A percentile compares a stretch with the other conserved stretches of the same genome.
These are phyloP conservation scores for Microchrysa polita DNA, from an alignment of 2,888 invertebrate species.

Conservation along the genomic window DNA sequence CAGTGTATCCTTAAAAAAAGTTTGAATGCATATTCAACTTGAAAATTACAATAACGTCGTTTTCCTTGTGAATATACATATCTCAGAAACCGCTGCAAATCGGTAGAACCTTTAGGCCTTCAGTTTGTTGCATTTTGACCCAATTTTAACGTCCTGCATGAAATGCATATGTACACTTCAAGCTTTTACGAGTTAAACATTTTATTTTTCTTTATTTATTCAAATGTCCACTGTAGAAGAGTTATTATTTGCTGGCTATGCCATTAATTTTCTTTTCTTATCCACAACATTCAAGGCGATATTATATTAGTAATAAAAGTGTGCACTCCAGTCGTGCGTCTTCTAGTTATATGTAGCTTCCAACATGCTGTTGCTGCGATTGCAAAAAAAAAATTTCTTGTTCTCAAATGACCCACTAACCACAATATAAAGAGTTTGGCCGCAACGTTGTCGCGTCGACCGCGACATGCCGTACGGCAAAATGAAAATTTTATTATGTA, in stretches of 20 bases:
- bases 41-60: too few relatives aligned
- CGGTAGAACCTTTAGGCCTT: too few relatives aligned
- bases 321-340: too few relatives aligned
- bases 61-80: too few relatives aligned
- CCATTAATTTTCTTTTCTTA: conserved; percentile 1
- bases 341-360: too few relatives aligned
- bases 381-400: conserved; percentile 19
- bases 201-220: conserved; percentile 13
- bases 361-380: neutral
- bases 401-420: conserved; percentile 39
- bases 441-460: neutral
- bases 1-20: too few relatives aligned
- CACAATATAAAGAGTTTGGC: conserved; percentile 31
- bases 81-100: too few relatives aligned
- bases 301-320: neutral
- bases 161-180: neutral
- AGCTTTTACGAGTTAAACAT: neutral
- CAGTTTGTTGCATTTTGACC: too few relatives aligned
- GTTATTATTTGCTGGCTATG: neutral
- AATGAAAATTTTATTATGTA: conserved; percentile 14
- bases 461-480: neutral
- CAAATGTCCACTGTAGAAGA: too few relatives aligned
- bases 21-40: too few relatives aligned
- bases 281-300: neutral
- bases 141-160: too few relatives aligned